Percentiles rank a stretch among this genome's conserved stretches.
These are phyloP conservation scores for Thamnaconus septentrionalis DNA, from an alignment of 2,113 vertebrate genomes.

Conservation along the genomic window DNA sequence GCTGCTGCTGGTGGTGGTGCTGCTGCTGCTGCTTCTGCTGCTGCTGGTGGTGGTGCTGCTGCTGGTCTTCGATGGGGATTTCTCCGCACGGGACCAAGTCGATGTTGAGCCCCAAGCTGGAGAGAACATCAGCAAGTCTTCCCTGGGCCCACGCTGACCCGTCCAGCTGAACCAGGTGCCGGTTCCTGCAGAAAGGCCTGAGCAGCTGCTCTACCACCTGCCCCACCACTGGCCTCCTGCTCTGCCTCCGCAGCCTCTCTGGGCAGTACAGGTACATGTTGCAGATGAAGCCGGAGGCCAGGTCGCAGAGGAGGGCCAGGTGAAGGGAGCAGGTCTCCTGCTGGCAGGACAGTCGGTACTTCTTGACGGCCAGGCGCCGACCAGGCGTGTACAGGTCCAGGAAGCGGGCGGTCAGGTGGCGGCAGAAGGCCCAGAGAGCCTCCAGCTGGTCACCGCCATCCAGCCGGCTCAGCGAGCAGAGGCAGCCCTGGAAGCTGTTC, in stretches of 20 bases:
- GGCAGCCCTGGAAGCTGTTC: slow-evolving; percentile 57
- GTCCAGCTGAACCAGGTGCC: slow-evolving; percentile 55
- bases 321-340: slow-evolving; percentile 42
- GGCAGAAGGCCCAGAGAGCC: slow-evolving; percentile 55
- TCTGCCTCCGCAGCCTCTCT: slow-evolving; percentile 49
- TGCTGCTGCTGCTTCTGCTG: too few species aligned
- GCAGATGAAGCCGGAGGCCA: slow-evolving; percentile 63
- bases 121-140: slow-evolving; percentile 44
- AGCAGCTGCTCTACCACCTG: slow-evolving; percentile 63
- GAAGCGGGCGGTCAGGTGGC: slow-evolving; percentile 47
- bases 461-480: slow-evolving; percentile 49
- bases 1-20: neutral
- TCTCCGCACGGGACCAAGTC: slow-evolving; percentile 25
- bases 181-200: slow-evolving; percentile 53
- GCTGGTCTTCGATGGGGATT: neutral
- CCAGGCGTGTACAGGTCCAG: slow-evolving; percentile 39
- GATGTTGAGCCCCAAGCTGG: slow-evolving; percentile 33
- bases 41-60: too few species aligned
- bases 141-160: slow-evolving; percentile 49
- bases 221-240: slow-evolving; percentile 48
- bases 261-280: slow-evolving; percentile 67
- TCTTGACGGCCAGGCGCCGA: slow-evolving; percentile 60
- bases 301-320: slow-evolving; percentile 63
- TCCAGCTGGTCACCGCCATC: slow-evolving; percentile 60
- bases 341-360: slow-evolving; percentile 58